Evolutionary conservation across 2,113 vertebrate genomes (phyloP), one percentile per base, ranked within the genome.

Genomic region (Mola mola): DNA sequence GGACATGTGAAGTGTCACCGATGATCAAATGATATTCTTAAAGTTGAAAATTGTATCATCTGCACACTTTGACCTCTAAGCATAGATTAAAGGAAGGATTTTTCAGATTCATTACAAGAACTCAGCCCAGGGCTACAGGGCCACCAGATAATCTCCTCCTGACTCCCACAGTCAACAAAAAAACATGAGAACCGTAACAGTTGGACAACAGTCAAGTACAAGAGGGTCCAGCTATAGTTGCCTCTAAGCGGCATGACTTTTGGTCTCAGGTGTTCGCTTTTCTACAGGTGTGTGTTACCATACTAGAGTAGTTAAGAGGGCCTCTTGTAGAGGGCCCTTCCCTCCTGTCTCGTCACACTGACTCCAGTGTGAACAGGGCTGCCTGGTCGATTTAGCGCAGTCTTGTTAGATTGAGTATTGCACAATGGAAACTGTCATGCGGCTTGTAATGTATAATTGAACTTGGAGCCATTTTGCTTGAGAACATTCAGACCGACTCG

Each of bases 361-460:
- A 87, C 91, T 92, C 90, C 89, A 91, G 84, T 72, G 76, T 88
- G 84, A 85, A 83, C 72, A 34, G 68, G 61, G 82, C 75, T 83
- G 80, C 79, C 82, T 74, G 67, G 81, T 76, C 68, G 63, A 85
- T 92, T 90, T 85, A 87, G 68, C 37, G 37, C 46, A 62, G 80
- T 57, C 82, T 85, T 86, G 81, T 91, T 87, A 81, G 75, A 83
- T 61, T 66, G 81, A 89, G 60, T 71, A 79, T 78, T 75, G 76
- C 88, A 93, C 88, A 92, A 92, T 91, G 75, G 88, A 86, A 88
- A 88, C 86, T 89, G 90, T 90, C 87, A 89, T 73, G 72, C 44
- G 47, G 72, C 80, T 87, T 74, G 83, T 87, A 84, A 89, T 82
- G 82, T 81, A 86, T 84, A 88, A 91, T 87, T 89, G 84, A 81